Evolutionary conservation across 2,888 invertebrate genomes (phyloP).

Genomic region (Petrophora chlorosata): DNA sequence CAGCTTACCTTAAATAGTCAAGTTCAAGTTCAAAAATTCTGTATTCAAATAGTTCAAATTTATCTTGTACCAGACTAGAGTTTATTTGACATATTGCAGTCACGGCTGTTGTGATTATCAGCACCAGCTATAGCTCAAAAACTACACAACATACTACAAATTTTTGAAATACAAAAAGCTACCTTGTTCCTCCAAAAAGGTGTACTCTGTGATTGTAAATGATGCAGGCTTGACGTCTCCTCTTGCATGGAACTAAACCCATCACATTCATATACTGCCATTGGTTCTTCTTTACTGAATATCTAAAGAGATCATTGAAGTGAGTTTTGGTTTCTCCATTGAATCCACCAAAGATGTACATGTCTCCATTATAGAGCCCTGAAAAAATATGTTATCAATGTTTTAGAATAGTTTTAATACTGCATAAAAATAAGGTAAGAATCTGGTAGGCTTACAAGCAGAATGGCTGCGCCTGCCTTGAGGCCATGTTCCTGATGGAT

Average conservation of each 20-base stretch:
- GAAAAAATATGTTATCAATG: constrained; percentile 52
- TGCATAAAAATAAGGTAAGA: no score
- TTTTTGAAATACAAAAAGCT: constrained; percentile 31
- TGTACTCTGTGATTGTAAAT: constrained; percentile 88
- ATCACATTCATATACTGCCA: constrained; percentile 85
- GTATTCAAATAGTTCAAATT: no score
- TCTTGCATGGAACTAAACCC: constrained; percentile 85
- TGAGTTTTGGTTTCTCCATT: constrained; percentile 90
- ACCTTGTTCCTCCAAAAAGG: constrained; percentile 96
- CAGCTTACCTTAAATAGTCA: no score
- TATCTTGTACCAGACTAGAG: no score
- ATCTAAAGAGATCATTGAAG: constrained; percentile 93
- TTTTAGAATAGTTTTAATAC: no score
- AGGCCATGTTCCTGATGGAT: constrained; percentile 86
- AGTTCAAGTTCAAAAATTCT: no score
- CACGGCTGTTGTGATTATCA: no score
- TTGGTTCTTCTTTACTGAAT: constrained; percentile 83
- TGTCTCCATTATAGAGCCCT: constrained; percentile 90
- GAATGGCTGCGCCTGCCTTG: constrained; percentile 95
- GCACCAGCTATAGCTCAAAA: no score
- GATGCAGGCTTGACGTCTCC: constrained; percentile 92
- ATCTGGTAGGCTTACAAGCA: constrained; percentile 87
- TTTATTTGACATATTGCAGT: no score
- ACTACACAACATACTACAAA: background rate
- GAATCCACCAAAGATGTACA: constrained; percentile 96